Evolutionary conservation across 2,113 vertebrate species (phyloP).

Genomic region (Heteronetta atricapilla): DNA sequence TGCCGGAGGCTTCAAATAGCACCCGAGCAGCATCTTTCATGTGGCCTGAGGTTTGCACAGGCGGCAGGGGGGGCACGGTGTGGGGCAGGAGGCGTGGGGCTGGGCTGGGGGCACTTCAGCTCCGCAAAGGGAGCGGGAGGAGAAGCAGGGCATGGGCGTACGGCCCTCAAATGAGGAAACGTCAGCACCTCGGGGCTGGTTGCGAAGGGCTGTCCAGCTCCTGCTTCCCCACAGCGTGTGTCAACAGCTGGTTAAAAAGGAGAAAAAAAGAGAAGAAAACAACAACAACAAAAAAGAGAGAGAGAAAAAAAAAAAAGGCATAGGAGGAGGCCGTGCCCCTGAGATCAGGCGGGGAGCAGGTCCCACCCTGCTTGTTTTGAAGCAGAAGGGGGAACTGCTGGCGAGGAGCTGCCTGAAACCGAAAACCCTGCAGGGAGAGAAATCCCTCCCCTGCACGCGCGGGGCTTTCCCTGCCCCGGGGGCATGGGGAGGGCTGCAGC

Average conservation of each 20-base stretch:
- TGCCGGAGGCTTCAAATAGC: background rate
- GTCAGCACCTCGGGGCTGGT: background rate
- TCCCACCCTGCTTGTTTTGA: conserved; percentile 36
- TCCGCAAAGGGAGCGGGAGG: background rate
- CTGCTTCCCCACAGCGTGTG: background rate
- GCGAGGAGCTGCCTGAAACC: background rate
- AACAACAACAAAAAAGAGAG: background rate
- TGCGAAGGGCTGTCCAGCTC: background rate
- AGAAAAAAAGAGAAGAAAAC: background rate
- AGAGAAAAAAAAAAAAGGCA: background rate
- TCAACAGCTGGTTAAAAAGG: background rate
- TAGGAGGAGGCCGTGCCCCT: background rate
- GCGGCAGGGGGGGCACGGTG: background rate
- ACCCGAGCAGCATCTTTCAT: background rate
- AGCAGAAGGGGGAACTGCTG: background rate
- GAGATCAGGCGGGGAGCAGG: background rate
- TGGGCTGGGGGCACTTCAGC: background rate
- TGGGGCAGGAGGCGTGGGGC: background rate
- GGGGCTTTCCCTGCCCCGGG: background rate
- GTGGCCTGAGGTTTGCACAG: background rate
- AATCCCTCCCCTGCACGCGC: background rate
- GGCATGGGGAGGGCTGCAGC: background rate
- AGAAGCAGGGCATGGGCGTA: background rate
- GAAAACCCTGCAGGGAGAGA: background rate
- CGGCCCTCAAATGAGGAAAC: background rate